Percentiles rank a stretch among this genome's conserved stretches.
These are phyloP conservation scores for Axis porcinus DNA, from an alignment of 2,113 vertebrate genomes.

Conservation along the genomic window DNA sequence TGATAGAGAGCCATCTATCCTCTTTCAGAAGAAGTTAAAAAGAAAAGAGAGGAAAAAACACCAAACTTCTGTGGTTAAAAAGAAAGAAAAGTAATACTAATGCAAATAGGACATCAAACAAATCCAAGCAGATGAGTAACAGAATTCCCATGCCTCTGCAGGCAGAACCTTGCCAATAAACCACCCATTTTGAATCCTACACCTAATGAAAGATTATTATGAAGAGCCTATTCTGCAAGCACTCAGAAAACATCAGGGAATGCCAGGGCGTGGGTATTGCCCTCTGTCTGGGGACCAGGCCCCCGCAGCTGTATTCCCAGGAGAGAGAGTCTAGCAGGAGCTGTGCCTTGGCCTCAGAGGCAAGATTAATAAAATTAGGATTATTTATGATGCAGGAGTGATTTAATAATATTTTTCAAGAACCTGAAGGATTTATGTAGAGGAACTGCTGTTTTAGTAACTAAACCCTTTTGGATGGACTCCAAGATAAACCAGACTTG, in stretches of 20 bases:
- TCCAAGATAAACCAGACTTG: conserved; percentile 46
- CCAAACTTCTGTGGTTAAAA: not conserved
- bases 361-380: conserved; percentile 33
- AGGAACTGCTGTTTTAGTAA: conserved; percentile 55
- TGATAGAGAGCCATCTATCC: not conserved
- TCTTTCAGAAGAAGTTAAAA: conserved; percentile 15
- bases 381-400: conserved; percentile 47
- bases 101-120: not conserved
- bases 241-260: not conserved
- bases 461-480: conserved; percentile 21
- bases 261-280: rapidly evolving
- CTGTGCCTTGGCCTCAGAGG: not conserved
- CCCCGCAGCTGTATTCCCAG: not conserved
- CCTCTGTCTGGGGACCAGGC: no score
- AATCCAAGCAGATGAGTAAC: not conserved
- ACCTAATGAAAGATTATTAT: not conserved
- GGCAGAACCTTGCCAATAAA: not conserved
- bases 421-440: conserved; percentile 52
- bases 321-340: not conserved
- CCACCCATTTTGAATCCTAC: not conserved
- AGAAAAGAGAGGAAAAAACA: not conserved
- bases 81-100: not conserved
- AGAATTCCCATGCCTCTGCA: not conserved
- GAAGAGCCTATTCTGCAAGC: not conserved
- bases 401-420: conserved; percentile 56